These are phyloP conservation scores for Masticophis lateralis DNA, from an alignment of 2,797 vertebrate species.

Conservation along the genomic window DNA sequence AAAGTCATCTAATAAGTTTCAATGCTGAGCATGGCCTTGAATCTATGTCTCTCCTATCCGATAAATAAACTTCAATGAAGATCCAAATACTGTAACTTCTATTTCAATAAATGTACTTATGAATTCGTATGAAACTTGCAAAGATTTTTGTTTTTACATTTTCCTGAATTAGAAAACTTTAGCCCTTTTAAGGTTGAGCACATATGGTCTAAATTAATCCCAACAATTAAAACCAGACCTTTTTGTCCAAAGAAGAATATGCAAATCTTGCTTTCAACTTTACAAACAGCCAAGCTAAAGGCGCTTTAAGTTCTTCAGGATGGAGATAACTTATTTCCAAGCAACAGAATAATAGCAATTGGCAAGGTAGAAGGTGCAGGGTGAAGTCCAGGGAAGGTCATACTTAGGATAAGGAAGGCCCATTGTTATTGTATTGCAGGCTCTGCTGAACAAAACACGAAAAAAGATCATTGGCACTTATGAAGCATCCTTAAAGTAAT, in stretches of 20 bases:
- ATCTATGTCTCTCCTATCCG: neutral
- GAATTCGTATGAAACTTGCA: neutral
- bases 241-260: neutral
- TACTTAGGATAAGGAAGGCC: neutral
- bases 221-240: neutral
- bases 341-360: neutral
- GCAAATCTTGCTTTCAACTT: neutral
- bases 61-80: neutral
- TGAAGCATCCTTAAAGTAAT: neutral
- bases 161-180: neutral
- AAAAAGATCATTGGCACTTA: neutral
- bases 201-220: neutral
- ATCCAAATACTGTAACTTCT: neutral
- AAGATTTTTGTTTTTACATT: neutral
- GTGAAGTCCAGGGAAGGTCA: neutral
- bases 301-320: neutral
- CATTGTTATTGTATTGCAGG: neutral
- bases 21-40: neutral
- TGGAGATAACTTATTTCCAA: neutral
- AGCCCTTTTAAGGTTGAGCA: neutral
- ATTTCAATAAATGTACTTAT: neutral
- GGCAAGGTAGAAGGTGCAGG: neutral
- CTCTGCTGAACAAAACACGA: neutral
- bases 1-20: neutral
- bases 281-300: neutral